Evolutionary conservation across 30 jellyfish, hydroid and myxozoan species (phyloP).

Genomic region (Calvadosia cruxmelitensis): DNA sequence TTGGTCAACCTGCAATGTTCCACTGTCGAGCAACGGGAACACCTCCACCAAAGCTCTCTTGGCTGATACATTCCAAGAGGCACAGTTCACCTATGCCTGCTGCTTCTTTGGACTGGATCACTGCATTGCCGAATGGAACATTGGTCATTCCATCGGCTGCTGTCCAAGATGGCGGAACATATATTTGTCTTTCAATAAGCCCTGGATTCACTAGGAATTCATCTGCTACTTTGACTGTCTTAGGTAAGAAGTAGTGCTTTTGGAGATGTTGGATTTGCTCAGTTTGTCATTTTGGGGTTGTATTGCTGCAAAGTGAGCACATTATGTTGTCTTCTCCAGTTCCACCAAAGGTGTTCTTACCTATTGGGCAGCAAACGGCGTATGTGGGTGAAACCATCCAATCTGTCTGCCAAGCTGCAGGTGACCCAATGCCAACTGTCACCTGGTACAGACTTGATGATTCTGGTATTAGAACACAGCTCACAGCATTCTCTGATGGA

Average conservation of each 20-base stretch:
- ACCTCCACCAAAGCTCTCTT: slow-evolving; percentile 57
- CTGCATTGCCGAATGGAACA: slow-evolving; percentile 43
- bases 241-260: too few relatives aligned
- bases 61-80: slow-evolving; percentile 22
- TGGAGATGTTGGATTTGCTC: too few relatives aligned
- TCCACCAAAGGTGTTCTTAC: slow-evolving; percentile 54
- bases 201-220: slow-evolving; percentile 58
- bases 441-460: slow-evolving; percentile 56
- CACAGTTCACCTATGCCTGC: slow-evolving; percentile 3
- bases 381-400: slow-evolving; percentile 63
- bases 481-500: slow-evolving; percentile 42
- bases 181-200: slow-evolving; percentile 60
- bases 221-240: slow-evolving; percentile 58
- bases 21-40: slow-evolving; percentile 59
- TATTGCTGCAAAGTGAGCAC: too few relatives aligned
- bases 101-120: slow-evolving; percentile 48
- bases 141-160: slow-evolving; percentile 31
- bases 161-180: slow-evolving; percentile 39
- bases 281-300: too few relatives aligned
- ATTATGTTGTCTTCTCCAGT: too few relatives aligned
- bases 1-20: slow-evolving; percentile 37
- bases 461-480: slow-evolving; percentile 7
- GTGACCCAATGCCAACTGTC: slow-evolving; percentile 78
- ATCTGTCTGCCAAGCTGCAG: slow-evolving; percentile 69
- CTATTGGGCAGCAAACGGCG: slow-evolving; percentile 24